Evolutionary conservation across 1,140 invertebrate species (phyloP).

Genomic region (Halotydeus destructor): DNA sequence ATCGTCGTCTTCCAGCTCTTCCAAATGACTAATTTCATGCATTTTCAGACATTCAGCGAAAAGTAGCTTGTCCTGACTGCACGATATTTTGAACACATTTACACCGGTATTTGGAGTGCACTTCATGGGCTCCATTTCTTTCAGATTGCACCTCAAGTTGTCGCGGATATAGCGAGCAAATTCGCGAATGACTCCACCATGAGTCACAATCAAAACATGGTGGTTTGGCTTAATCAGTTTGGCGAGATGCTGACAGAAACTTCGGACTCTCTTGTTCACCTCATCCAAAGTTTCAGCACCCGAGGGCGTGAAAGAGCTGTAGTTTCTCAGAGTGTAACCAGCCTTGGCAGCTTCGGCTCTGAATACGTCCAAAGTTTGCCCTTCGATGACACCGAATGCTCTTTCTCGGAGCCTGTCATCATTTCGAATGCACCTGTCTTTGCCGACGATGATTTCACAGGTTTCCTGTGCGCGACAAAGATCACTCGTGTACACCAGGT

Average conservation of each 20-base stretch:
- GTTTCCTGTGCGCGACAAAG: slow-evolving; percentile 11
- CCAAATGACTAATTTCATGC: slow-evolving; percentile 10
- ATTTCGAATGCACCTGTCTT: neutral
- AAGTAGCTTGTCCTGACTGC: neutral
- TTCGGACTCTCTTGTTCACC: slow-evolving; percentile 5
- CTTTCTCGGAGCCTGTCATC: slow-evolving; percentile 9
- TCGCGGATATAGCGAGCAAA: slow-evolving; percentile 7
- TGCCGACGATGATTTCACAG: neutral
- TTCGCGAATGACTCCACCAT: slow-evolving; percentile 13
- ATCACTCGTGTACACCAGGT: slow-evolving; percentile 7
- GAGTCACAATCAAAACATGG: slow-evolving; percentile 10
- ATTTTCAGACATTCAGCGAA: slow-evolving; percentile 6
- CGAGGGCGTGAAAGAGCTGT: slow-evolving; percentile 6
- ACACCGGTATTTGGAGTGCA: slow-evolving; percentile 12
- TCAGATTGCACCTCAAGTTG: slow-evolving; percentile 1
- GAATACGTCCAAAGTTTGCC: slow-evolving; percentile 6
- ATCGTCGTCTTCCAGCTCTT: too few relatives aligned
- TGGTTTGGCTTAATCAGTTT: neutral
- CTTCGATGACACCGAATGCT: slow-evolving; percentile 10
- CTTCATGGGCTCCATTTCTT: neutral
- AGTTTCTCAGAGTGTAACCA: neutral
- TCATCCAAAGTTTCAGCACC: slow-evolving; percentile 9
- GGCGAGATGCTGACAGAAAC: slow-evolving; percentile 3
- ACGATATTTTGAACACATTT: slow-evolving; percentile 10
- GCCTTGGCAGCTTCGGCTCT: neutral